Base-by-base conservation (phyloP, 2,888 invertebrate genomes). In the Ferrisia virgata region DNA sequence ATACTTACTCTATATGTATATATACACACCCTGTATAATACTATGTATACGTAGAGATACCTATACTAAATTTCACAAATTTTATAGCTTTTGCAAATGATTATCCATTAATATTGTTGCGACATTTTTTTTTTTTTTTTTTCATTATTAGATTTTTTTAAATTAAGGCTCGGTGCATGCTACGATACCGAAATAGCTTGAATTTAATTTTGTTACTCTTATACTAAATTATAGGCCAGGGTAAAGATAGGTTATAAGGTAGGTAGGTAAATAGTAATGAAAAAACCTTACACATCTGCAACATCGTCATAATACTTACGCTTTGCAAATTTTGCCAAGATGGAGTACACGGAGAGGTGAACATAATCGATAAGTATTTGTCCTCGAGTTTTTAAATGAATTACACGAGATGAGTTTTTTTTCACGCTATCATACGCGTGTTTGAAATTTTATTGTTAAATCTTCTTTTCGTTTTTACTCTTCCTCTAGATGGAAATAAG, bases 91-190 rank as follows among this genome's bases (percentile, higher is more conserved):
- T 22, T 36, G 36, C 22, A 76, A 76, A 76, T 76, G 72, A 76
- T 76, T 76, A 76, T 76, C 72, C 72, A 76, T 76, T 76, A 76
- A 76, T 76, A 76, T 76, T 18, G 72, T 18, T 76, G 72, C 72
- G 72, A 76, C 72, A 36, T 76, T 76, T 76, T 76, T 76, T 76
- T 76, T 36, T 18, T 76, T 76, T 76, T 76, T 76, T 76, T 76
- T 76, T 76, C 72, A 36, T 76, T 76, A 76, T 76, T 76, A 76
- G 18, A 76, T 36, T 76, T 76, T 76, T 76, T 76, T 36, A 76
- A 76, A 76, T 76, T 76, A 76, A 76, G 72, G n/a, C n/a, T n/a
- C n/a, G n/a, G 72, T 36, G 36, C 64, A 25, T 15, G 2, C 9
- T 36, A 5, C 36, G 2, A 36, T 36, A 64, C 13, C 36, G 2